Conservation (phyloP, 2,888 invertebrate species). For the Thysanoteuthis rhombus region DNA sequence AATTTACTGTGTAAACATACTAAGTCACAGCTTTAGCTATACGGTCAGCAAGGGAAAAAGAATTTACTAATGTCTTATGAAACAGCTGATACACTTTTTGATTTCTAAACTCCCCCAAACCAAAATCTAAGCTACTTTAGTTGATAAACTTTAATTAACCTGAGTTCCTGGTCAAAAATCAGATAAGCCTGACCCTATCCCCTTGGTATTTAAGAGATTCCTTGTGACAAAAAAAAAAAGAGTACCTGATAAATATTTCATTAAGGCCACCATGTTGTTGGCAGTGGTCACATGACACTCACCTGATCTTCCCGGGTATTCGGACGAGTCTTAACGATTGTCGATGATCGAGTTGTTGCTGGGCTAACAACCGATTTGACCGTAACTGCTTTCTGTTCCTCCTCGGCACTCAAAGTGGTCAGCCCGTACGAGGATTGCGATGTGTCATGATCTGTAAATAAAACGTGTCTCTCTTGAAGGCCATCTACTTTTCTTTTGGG, state of each 20-base stretch:
- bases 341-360: not conserved
- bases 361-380: not conserved
- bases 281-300: not conserved
- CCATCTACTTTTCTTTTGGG: too few relatives aligned
- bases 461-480: not conserved
- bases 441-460: not conserved
- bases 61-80: too few relatives aligned
- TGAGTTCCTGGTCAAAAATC: too few relatives aligned
- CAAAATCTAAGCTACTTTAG: too few relatives aligned
- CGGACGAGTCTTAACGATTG: not conserved
- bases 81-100: too few relatives aligned
- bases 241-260: not conserved
- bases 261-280: not conserved
- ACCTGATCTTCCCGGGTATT: not conserved
- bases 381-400: not conserved
- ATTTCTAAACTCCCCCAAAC: too few relatives aligned
- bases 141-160: too few relatives aligned
- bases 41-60: too few relatives aligned
- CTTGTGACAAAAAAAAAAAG: not conserved
- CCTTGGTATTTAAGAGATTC: not conserved
- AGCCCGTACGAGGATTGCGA: not conserved
- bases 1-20: too few relatives aligned
- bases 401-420: not conserved
- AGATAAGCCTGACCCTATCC: not conserved
- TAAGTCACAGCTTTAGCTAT: too few relatives aligned